phyloP scores from a whole-genome alignment of 2,113 vertebrate genomes.

The Fulica atra region DNA sequence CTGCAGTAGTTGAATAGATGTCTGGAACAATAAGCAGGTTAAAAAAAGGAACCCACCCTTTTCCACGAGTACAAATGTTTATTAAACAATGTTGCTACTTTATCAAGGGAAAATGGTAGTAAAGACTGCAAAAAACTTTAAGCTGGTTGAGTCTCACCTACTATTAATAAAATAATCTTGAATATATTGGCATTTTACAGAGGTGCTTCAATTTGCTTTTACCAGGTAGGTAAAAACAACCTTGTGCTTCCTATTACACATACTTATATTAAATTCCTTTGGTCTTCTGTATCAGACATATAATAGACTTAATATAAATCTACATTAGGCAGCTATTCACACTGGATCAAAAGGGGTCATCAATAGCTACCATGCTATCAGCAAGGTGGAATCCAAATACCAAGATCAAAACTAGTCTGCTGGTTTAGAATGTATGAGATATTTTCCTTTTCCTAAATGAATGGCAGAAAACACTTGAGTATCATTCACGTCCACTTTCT shows the following conservation, averaged over 20 bases:
- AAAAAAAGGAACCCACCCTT: not conserved
- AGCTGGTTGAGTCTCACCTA: not conserved
- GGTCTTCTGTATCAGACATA: not conserved
- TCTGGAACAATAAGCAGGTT: not conserved
- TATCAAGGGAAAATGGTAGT: not conserved
- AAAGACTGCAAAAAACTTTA: not conserved
- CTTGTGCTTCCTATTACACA: not conserved
- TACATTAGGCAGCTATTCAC: not conserved
- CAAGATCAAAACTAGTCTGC: not conserved
- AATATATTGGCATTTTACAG: not conserved
- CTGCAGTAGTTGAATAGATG: not conserved
- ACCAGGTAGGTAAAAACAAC: not conserved
- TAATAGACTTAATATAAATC: not conserved
- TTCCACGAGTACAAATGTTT: not conserved
- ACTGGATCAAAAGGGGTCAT: not conserved
- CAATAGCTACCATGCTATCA: not conserved
- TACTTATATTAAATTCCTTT: not conserved
- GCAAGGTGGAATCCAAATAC: not conserved
- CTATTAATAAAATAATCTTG: not conserved
- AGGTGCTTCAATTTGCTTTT: not conserved
- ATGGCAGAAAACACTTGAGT: not conserved
- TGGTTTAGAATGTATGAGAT: not conserved
- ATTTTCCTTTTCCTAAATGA: not conserved
- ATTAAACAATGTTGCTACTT: not conserved
- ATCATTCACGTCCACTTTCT: not conserved